Percentiles rank a stretch among this genome's conserved stretches.
phyloP scores from a whole-genome alignment of 1,140 invertebrate species.

The Gryon sp. region DNA sequence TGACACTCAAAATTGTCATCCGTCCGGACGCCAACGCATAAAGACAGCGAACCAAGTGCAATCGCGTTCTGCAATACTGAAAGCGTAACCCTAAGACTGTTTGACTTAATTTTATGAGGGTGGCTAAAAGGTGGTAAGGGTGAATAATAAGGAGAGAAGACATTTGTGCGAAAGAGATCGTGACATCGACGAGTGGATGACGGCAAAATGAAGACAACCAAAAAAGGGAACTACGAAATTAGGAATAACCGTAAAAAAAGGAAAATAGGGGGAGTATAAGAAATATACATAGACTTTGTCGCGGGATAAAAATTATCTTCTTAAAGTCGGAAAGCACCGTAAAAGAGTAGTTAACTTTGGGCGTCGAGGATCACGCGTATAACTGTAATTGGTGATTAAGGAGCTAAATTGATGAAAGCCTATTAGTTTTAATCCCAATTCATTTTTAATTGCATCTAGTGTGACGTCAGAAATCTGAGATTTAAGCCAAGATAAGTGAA shows the following conservation, averaged over 20 bases:
- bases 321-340: slow-evolving; percentile 68
- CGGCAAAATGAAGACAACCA: slow-evolving; percentile 38
- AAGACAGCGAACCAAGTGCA: slow-evolving; percentile 25
- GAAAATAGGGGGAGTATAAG: slow-evolving; percentile 55
- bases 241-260: slow-evolving; percentile 61
- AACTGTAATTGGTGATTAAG: slow-evolving; percentile 72
- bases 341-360: slow-evolving; percentile 70
- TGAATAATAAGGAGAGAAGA: slow-evolving; percentile 63
- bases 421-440: slow-evolving; percentile 50
- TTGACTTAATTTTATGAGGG: slow-evolving; percentile 76
- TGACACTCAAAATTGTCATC: slow-evolving; percentile 49
- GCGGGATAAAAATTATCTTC: slow-evolving; percentile 73
- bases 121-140: slow-evolving; percentile 66
- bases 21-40: slow-evolving; percentile 45
- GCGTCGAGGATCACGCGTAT: slow-evolving; percentile 37
- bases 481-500: too few relatives aligned
- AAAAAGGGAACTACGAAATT: slow-evolving; percentile 58
- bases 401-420: slow-evolving; percentile 37
- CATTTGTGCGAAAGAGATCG: slow-evolving; percentile 42
- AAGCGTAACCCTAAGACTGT: slow-evolving; percentile 69
- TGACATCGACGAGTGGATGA: slow-evolving; percentile 44
- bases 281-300: slow-evolving; percentile 37
- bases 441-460: slow-evolving; percentile 36
- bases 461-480: neutral
- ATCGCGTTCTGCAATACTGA: slow-evolving; percentile 50